Conservation (phyloP, 2,113 vertebrate genomes). For the Ictalurus furcatus region DNA sequence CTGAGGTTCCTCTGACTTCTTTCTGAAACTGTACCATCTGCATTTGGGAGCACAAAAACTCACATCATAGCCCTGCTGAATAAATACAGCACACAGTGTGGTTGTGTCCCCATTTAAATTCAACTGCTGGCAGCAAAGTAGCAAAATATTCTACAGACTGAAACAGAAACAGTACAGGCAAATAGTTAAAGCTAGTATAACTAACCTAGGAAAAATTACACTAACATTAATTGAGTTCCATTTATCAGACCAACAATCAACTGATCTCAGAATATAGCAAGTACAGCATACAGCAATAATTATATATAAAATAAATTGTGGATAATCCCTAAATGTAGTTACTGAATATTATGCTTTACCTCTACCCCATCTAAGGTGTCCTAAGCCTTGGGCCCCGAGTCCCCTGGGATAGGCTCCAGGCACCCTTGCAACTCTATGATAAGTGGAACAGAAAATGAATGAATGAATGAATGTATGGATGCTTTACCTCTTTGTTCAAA, state of each 20-base stretch:
- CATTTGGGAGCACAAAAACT: neutral
- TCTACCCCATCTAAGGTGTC: no score
- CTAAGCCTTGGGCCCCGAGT: no score
- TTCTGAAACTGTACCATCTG: constrained; percentile 1
- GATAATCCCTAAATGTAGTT: neutral
- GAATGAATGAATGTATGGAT: no score
- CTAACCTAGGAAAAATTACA: neutral
- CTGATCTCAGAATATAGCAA: neutral
- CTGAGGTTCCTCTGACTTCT: neutral
- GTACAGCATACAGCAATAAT: neutral
- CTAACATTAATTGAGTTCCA: neutral
- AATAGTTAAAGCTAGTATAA: neutral
- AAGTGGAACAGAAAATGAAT: no score
- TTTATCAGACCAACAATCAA: neutral
- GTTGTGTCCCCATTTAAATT: neutral
- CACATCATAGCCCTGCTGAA: neutral
- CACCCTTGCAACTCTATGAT: no score
- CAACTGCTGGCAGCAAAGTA: neutral
- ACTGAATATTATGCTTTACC: neutral
- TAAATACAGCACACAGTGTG: neutral
- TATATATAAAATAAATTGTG: neutral
- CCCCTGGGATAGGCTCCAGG: no score
- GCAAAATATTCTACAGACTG: neutral
- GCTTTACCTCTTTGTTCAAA: neutral
- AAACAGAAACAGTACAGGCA: neutral